Evolutionary conservation across 2,797 vertebrate genomes (phyloP).

Genomic region (Microctenopoma stevenorrisi): DNA sequence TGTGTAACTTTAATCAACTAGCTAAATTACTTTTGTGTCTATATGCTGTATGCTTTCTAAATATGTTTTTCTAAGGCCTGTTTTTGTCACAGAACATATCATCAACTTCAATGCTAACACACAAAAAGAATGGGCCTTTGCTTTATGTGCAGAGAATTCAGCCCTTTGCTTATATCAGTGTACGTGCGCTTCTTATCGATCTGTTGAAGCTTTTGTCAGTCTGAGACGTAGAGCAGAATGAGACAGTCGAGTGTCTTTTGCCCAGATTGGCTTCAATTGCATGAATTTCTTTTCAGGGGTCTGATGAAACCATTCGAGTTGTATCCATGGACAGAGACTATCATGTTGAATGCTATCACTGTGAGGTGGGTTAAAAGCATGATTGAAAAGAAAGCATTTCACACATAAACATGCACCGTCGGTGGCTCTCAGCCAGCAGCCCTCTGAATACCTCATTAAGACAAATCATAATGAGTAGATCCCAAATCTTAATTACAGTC

Average conservation of each 20-base stretch:
- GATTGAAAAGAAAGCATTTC: not conserved
- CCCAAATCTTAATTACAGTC: slow-evolving; percentile 63
- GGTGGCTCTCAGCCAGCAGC: slow-evolving; percentile 27
- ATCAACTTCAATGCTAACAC: not conserved
- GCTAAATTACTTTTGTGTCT: not conserved
- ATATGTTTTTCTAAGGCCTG: not conserved
- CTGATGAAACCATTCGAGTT: slow-evolving; percentile 95
- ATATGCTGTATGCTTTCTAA: not conserved
- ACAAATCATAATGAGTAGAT: slow-evolving; percentile 54
- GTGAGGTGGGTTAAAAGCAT: slow-evolving; percentile 86
- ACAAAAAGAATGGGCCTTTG: not conserved
- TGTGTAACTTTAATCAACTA: not conserved
- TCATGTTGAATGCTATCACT: slow-evolving; percentile 96
- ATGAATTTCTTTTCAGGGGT: slow-evolving; percentile 84
- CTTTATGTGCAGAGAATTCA: slow-evolving; percentile 6
- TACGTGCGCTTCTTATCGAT: slow-evolving; percentile 13
- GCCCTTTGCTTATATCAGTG: not conserved
- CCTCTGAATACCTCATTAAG: slow-evolving; percentile 58
- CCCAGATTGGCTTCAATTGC: slow-evolving; percentile 5
- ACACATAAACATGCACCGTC: not conserved
- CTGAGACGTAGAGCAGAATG: slow-evolving; percentile 18
- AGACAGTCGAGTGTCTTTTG: slow-evolving; percentile 8
- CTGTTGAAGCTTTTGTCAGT: slow-evolving; percentile 34
- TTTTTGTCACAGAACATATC: not conserved
- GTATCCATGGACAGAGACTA: slow-evolving; percentile 98